Evolutionary conservation across 2,888 invertebrate species (phyloP).

Genomic region (Drosophila siamana): DNA sequence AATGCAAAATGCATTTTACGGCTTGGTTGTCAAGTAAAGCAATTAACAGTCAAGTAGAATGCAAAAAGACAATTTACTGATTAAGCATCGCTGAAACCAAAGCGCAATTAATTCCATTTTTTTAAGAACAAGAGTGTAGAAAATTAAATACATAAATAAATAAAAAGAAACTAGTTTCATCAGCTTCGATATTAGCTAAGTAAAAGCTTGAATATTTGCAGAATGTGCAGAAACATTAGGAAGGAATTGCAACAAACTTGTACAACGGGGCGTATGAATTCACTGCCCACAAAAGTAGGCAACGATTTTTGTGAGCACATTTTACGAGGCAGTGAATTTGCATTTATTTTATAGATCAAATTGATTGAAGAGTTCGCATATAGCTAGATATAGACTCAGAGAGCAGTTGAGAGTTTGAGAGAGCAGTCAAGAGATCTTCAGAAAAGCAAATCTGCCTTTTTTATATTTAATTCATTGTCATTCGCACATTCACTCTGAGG

Average conservation of each 20-base stretch:
- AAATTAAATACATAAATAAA: too few species aligned
- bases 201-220: background rate
- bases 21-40: background rate
- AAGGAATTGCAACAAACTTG: background rate
- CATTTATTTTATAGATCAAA: too few species aligned
- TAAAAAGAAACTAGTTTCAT: too few species aligned
- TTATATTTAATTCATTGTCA: too few species aligned
- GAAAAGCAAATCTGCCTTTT: too few species aligned
- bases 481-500: too few species aligned
- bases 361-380: background rate
- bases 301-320: background rate
- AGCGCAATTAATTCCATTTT: too few species aligned
- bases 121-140: too few species aligned
- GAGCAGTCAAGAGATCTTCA: too few species aligned
- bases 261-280: background rate
- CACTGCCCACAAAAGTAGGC: background rate
- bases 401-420: too few species aligned
- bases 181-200: too few species aligned
- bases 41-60: background rate
- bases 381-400: too few species aligned
- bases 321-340: background rate
- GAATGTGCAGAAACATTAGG: background rate
- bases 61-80: background rate
- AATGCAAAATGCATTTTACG: background rate
- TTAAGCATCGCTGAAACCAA: background rate